Conservation (phyloP, 2,797 vertebrate species). For the Pipistrellus pipistrellus region DNA sequence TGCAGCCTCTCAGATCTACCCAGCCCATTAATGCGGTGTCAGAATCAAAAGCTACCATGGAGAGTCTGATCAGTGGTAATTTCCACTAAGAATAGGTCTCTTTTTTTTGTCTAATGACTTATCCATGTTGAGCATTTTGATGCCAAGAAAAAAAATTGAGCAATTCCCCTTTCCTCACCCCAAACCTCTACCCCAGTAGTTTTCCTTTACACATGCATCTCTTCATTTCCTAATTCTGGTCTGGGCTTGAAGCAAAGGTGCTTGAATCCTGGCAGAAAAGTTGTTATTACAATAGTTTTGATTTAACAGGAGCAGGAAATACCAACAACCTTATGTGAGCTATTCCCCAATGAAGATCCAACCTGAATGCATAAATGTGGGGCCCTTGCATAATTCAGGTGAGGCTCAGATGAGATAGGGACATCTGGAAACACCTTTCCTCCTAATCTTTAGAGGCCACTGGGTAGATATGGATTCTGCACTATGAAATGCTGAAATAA, state of each 20-base stretch:
- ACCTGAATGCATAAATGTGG: background rate
- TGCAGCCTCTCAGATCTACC: background rate
- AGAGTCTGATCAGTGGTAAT: conserved; percentile 48
- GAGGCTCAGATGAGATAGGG: conserved; percentile 6
- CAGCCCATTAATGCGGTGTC: too few relatives aligned
- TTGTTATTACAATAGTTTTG: conserved; percentile 64
- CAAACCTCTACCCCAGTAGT: conserved; percentile 61
- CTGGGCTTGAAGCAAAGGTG: conserved; percentile 72
- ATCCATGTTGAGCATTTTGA: conserved; percentile 52
- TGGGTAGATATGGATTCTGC: background rate
- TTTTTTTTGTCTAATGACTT: conserved; percentile 26
- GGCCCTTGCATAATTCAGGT: conserved; percentile 2
- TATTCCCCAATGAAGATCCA: conserved; percentile 30
- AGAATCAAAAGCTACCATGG: background rate
- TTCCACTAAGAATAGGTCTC: conserved; percentile 48
- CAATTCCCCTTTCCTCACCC: conserved; percentile 25
- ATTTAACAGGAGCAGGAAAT: conserved; percentile 74
- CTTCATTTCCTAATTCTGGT: conserved; percentile 74
- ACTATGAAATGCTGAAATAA: conserved; percentile 43
- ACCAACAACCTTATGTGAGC: conserved; percentile 68
- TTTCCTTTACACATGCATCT: conserved; percentile 66
- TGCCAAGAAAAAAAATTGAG: conserved; percentile 69
- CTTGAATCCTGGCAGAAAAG: conserved; percentile 69
- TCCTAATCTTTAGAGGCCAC: background rate
- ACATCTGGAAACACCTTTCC: conserved; percentile 52